phyloP scores from a whole-genome alignment of 1,140 invertebrate genomes.

The Hylaeus volcanicus region DNA sequence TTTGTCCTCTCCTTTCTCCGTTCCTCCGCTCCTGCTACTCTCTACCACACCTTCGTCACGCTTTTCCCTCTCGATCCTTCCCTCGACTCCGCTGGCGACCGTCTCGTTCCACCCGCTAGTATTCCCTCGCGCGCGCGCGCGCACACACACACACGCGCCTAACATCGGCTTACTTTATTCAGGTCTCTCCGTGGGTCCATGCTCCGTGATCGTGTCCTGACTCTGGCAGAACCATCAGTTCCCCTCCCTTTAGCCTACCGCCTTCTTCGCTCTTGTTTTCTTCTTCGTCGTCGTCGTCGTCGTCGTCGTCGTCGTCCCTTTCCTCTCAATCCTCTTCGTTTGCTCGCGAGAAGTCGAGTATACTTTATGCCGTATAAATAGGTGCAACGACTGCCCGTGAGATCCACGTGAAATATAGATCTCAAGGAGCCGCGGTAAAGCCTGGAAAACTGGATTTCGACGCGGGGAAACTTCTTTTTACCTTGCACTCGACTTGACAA shows the following conservation, averaged over 20 bases:
- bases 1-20: constrained; percentile 69
- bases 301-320: constrained; percentile 11
- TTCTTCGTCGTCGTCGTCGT: constrained; percentile 46
- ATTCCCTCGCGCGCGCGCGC: background rate
- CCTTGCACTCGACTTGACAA: too few species aligned
- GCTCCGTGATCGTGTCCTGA: constrained; percentile 71
- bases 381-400: constrained; percentile 50
- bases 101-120: constrained; percentile 44
- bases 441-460: constrained; percentile 29
- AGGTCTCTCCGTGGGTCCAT: constrained; percentile 53
- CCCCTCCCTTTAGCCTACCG: constrained; percentile 13
- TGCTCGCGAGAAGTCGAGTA: constrained; percentile 47
- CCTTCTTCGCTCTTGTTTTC: constrained; percentile 30
- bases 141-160: background rate
- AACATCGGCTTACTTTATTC: constrained; percentile 58
- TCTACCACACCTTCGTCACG: constrained; percentile 41
- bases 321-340: constrained; percentile 36
- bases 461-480: background rate
- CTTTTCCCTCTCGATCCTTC: constrained; percentile 42
- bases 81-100: constrained; percentile 47
- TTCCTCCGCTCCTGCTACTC: constrained; percentile 45
- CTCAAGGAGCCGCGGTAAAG: constrained; percentile 23
- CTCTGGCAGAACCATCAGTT: constrained; percentile 60
- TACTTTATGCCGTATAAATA: constrained; percentile 60
- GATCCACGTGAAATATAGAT: constrained; percentile 54